Conservation (phyloP, 2,113 vertebrate species). For the Isichthys henryi region DNA sequence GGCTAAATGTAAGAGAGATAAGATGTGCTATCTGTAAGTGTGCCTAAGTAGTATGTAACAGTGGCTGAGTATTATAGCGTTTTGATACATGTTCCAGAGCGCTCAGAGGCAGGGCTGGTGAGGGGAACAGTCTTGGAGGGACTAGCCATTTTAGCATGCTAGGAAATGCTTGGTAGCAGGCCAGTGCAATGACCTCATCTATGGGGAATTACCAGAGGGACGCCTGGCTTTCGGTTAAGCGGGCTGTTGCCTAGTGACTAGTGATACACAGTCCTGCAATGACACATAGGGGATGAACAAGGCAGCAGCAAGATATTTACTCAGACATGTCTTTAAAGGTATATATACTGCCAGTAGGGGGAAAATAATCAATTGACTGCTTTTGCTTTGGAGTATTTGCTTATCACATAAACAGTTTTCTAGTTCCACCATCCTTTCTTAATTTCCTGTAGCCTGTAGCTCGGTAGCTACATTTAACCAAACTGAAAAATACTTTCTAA, state of each 20-base stretch:
- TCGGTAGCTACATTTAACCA: background rate
- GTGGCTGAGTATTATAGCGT: constrained; percentile 29
- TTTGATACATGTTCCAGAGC: constrained; percentile 13
- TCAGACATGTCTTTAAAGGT: background rate
- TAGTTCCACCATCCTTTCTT: background rate
- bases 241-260: constrained; percentile 49
- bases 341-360: background rate
- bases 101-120: constrained; percentile 7
- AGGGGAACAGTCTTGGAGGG: constrained; percentile 22
- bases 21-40: background rate
- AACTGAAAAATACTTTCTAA: background rate
- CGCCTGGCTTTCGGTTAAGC: constrained; percentile 39
- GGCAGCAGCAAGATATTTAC: background rate
- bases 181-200: constrained; percentile 55
- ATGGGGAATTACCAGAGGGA: constrained; percentile 48
- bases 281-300: constrained; percentile 9
- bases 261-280: constrained; percentile 24
- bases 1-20: background rate
- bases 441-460: background rate
- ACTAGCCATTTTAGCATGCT: background rate
- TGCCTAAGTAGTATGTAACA: background rate
- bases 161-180: constrained; percentile 38
- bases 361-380: background rate
- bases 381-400: background rate
- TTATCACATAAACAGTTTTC: background rate